A percentile compares a stretch with the other conserved stretches of the same genome.
Conservation (phyloP, 92 coral and sea anemone species). For the Porites evermanni region DNA sequence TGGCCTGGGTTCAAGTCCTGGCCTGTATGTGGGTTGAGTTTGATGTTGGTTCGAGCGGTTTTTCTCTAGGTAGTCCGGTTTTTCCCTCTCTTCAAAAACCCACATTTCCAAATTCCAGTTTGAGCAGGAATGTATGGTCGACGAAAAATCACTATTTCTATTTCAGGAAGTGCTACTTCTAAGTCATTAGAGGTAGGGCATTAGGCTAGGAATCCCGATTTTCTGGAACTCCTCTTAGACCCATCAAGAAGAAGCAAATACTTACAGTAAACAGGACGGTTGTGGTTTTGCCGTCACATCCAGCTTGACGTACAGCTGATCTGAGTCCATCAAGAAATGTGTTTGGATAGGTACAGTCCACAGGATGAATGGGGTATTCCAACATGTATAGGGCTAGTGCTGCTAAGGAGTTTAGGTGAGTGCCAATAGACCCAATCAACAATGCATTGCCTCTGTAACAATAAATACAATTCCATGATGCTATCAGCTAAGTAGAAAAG, state of each 20-base stretch:
- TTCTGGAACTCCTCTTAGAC: not conserved
- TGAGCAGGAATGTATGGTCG: too few relatives aligned
- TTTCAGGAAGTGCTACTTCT: too few relatives aligned
- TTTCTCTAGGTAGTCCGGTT: too few relatives aligned
- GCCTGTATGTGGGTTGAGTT: too few relatives aligned
- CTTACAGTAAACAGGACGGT: slow-evolving; percentile 90
- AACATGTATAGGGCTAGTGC: slow-evolving; percentile 91
- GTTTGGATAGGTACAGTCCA: slow-evolving; percentile 91
- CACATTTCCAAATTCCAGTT: too few relatives aligned
- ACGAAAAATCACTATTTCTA: too few relatives aligned
- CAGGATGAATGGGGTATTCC: slow-evolving; percentile 89
- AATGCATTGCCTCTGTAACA: slow-evolving; percentile 84
- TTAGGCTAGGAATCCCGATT: too few relatives aligned
- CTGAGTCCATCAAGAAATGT: slow-evolving; percentile 96
- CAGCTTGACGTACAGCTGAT: slow-evolving; percentile 98
- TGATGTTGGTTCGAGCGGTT: too few relatives aligned
- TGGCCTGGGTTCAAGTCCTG: too few relatives aligned
- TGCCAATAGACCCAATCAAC: slow-evolving; percentile 93
- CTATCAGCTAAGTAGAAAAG: not conserved
- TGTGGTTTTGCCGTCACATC: slow-evolving; percentile 99
- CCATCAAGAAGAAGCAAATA: not conserved
- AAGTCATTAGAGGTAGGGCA: too few relatives aligned
- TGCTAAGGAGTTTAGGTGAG: slow-evolving; percentile 86
- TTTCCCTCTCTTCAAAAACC: too few relatives aligned
- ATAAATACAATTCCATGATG: not conserved